Evolutionary conservation across 1,140 invertebrate genomes (phyloP).

Genomic region (Elysia chlorotica): DNA sequence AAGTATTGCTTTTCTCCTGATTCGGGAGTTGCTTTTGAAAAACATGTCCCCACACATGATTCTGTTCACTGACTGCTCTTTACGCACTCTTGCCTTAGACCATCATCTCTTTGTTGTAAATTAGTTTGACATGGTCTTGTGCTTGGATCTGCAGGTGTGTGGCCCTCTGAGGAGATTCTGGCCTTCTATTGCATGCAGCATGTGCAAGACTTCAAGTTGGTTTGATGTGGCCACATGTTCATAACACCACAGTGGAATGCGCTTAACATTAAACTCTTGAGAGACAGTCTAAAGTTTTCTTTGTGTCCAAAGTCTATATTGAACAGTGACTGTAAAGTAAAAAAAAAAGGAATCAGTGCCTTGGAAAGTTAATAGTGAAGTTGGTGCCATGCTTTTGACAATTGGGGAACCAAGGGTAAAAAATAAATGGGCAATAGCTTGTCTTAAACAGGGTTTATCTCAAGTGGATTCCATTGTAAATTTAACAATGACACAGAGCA

Average conservation of each 20-base stretch:
- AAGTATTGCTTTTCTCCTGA: too few relatives aligned
- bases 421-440: too few relatives aligned
- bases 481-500: too few relatives aligned
- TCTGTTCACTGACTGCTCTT: background rate
- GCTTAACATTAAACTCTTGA: background rate
- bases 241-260: too few relatives aligned
- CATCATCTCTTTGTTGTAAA: background rate
- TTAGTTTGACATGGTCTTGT: background rate
- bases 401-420: too few relatives aligned
- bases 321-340: too few relatives aligned
- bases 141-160: conserved; percentile 66
- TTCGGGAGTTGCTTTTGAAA: background rate
- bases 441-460: too few relatives aligned
- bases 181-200: conserved; percentile 77
- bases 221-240: too few relatives aligned
- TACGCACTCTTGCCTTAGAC: background rate
- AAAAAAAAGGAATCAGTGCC: too few relatives aligned
- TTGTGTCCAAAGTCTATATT: background rate
- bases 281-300: background rate
- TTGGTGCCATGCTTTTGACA: background rate
- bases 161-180: conserved; percentile 87
- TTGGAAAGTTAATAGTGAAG: background rate
- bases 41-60: background rate
- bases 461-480: too few relatives aligned
- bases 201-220: conserved; percentile 67